A percentile compares a stretch with the other conserved stretches of the same genome.
phyloP scores from a whole-genome alignment of 2,797 vertebrate genomes.

The Mormyrus hasselquistii region DNA sequence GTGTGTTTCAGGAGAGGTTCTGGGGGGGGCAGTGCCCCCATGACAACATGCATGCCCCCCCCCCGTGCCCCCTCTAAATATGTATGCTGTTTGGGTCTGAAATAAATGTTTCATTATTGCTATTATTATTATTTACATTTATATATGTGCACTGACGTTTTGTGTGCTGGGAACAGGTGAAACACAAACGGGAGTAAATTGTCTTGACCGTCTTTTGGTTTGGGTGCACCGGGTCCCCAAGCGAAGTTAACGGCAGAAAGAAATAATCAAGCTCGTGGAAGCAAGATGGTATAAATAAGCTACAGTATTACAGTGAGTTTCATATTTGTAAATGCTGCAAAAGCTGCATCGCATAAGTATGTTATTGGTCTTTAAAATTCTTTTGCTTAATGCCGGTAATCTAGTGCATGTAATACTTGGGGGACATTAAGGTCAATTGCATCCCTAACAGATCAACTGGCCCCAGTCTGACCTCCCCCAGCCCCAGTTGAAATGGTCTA shows the following conservation, averaged over 20 bases:
- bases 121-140: too few species aligned
- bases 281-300: neutral
- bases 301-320: neutral
- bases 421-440: neutral
- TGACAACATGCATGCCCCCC: too few species aligned
- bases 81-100: too few species aligned
- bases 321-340: neutral
- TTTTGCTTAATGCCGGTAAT: neutral
- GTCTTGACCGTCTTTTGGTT: too few species aligned
- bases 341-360: neutral
- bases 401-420: neutral
- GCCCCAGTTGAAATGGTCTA: neutral
- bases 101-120: too few species aligned
- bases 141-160: neutral
- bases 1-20: neutral
- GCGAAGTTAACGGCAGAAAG: neutral
- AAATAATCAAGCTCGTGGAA: neutral
- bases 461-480: neutral
- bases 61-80: too few species aligned
- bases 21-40: too few species aligned
- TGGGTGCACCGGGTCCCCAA: neutral
- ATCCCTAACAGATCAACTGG: neutral
- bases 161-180: neutral
- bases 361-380: neutral
- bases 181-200: neutral